Evolutionary conservation across 2,113 vertebrate species (phyloP), one percentile per base, ranked within the genome.

Genomic region (Ammospiza caudacuta): DNA sequence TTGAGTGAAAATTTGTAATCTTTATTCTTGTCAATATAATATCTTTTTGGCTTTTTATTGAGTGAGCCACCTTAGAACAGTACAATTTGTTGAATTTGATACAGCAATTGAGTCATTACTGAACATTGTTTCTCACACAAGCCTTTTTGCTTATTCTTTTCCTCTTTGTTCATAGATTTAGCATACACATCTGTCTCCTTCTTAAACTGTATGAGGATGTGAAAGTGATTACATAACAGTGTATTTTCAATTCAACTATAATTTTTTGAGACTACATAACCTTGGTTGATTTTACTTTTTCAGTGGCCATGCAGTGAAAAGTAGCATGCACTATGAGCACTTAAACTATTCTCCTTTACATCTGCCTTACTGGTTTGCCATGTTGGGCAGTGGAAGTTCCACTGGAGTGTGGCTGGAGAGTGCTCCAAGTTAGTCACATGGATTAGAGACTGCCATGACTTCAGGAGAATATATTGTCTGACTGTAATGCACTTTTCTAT

Each of bases 71-170:
- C 27, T 96, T 95, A 79, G 74, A 87, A 61, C 44, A 93, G 54
- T 89, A 67, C 5, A 35, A 58, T 51, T 73, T 95, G 96, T 58
- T 86, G 41, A 94, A 95, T 96, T 95, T 93, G 68, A 86, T 95
- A 39, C 57, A 94, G 68, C 62, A 92, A 2, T 55, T 51, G 13
- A 51, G 35, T 94, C 1, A 43, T 64, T 35, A 62, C 18, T 57
- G 63, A 89, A 63, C 23, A 43, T 7, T 90, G n/a, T 10, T 69
- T 66, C 15, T 58, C 29, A 29, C 12, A 46, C 10, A 61, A 52
- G 28, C 12, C 6, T 47, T 46, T 46, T 63, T 57, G 20, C 12
- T 77, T 33, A 29, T 64, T 81, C 35, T 74, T 15, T 57, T 90
- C 31, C 28, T 78, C 12, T 69, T 66, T 77, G 11, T 90, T 83